phyloP scores from a whole-genome alignment of 2,888 invertebrate species.

The Nephrotoma appendiculata region DNA sequence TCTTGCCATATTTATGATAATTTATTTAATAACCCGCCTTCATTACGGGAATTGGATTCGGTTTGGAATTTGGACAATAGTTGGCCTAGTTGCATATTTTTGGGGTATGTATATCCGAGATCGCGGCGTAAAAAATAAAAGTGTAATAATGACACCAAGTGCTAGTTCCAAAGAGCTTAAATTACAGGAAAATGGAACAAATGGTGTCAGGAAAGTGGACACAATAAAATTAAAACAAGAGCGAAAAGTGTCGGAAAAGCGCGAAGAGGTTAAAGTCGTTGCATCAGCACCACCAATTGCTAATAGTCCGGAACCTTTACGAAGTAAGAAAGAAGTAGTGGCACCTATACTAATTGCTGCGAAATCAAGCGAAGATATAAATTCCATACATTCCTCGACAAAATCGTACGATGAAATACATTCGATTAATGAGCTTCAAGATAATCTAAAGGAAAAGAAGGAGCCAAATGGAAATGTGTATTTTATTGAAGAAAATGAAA shows the following conservation, averaged over 20 bases:
- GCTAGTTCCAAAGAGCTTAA: background rate
- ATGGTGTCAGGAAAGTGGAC: background rate
- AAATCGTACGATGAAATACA: slow-evolving; percentile 23
- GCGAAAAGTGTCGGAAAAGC: too few species aligned
- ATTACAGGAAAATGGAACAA: background rate
- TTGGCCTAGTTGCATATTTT: slow-evolving; percentile 42
- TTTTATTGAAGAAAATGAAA: slow-evolving; percentile 17
- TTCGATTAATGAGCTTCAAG: slow-evolving; percentile 21
- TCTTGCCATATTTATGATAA: slow-evolving; percentile 66
- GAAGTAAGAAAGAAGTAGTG: background rate
- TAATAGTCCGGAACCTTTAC: background rate
- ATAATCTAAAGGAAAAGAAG: slow-evolving; percentile 22
- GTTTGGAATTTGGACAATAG: slow-evolving; percentile 63
- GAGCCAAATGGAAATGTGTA: slow-evolving; percentile 25
- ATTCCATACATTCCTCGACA: slow-evolving; percentile 7
- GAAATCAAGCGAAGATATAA: background rate
- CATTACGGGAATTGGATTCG: slow-evolving; percentile 68
- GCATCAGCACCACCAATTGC: background rate
- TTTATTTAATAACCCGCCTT: slow-evolving; percentile 73
- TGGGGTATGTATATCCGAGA: background rate
- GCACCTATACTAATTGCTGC: background rate
- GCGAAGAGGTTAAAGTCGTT: background rate
- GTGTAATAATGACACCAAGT: background rate
- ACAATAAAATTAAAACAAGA: background rate
- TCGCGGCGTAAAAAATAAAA: background rate